phyloP scores from a whole-genome alignment of 2,797 vertebrate genomes.

The Rhinoraja longicauda region DNA sequence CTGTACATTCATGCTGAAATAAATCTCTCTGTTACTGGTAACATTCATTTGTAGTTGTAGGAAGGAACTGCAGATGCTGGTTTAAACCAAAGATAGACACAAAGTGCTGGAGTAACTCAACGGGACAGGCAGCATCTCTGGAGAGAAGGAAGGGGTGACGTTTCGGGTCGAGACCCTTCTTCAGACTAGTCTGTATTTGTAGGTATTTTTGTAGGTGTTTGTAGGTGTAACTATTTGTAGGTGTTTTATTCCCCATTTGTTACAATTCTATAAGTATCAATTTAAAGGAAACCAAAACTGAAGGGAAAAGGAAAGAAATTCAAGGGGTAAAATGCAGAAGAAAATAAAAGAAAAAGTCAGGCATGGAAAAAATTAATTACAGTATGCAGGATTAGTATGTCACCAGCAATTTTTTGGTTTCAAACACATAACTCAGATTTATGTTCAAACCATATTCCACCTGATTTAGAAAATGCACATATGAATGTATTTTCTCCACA shows the following conservation, averaged over 20 bases:
- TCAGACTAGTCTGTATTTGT: no score
- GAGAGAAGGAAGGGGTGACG: no score
- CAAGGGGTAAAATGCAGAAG: not conserved
- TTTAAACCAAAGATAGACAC: no score
- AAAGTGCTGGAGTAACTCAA: no score
- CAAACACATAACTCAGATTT: not conserved
- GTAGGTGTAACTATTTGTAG: not conserved
- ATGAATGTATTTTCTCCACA: not conserved
- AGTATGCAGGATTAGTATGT: not conserved
- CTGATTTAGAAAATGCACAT: not conserved
- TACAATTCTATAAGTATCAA: not conserved
- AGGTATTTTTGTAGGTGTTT: no score
- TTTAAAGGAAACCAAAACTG: not conserved
- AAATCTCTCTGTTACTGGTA: no score
- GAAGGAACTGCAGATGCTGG: no score
- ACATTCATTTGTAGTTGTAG: no score
- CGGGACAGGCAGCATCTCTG: no score
- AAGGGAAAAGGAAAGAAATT: not conserved
- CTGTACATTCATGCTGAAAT: no score
- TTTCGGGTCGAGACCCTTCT: no score
- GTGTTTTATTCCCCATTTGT: not conserved
- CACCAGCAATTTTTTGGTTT: not conserved
- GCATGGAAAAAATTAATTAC: not conserved
- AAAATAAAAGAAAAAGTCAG: not conserved
- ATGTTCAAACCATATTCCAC: conserved; percentile 24